Evolutionary conservation across 2,797 vertebrate species (phyloP), one percentile per base, ranked within the genome.

Genomic region (Pitangus sulphuratus): DNA sequence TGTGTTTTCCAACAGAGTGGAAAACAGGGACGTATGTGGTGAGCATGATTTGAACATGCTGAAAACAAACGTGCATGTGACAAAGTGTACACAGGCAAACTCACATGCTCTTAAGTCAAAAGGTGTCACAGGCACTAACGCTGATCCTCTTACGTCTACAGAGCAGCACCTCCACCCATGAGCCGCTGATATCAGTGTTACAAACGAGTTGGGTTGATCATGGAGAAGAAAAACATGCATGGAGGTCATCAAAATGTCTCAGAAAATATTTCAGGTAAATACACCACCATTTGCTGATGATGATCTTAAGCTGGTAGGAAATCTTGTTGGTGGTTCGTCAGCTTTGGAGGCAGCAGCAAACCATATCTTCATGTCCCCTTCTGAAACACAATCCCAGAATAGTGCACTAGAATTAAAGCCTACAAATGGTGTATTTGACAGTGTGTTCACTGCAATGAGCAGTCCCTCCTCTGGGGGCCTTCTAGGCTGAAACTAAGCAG

Each of bases 251-350:
- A 33, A 48, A 95, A 81, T 28, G 26, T 26, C n/a, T 58, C 31
- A 28, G 61, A 48, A 79, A 45, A 37, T 25, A 45, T 69, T 84
- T 45, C 40, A 21, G 50, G 39, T 65, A 47, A 53, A 71, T 39
- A 57, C 0, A 3, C 16, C 0, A 6, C 16, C 0, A 3, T 86
- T 76, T 75, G 50, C 51, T 61, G 62, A 0, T 62, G 31, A 0
- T 45, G 33, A 44, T 26, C 35, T 58, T 65, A 76, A 8, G 22
- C 42, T 20, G 20, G 10, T 16, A 64, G 53, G 47, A 79, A 57
- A 33, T 54, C 37, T 50, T 61, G 9, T 3, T 64, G 19, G 19
- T 64, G 26, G n/a, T 47, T 74, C 3, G 1, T 48, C 35, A 60
- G 0, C 45, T 70, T 20, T 31, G 64, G 85, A 85, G 70, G 84